These are phyloP conservation scores for Dione juno DNA, from an alignment of 2,888 invertebrate species.

Conservation along the genomic window DNA sequence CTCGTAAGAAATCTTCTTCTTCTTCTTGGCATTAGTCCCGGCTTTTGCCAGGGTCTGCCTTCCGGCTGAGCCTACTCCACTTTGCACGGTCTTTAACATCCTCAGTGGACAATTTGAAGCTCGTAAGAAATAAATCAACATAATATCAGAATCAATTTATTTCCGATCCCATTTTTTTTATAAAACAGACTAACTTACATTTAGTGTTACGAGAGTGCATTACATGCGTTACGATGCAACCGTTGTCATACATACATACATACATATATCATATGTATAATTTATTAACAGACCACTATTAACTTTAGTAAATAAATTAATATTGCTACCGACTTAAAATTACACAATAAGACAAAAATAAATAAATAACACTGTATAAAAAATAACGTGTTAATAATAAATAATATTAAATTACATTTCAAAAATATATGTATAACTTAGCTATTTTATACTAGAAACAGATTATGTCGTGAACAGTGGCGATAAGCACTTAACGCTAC, in stretches of 20 bases:
- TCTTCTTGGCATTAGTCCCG: too few relatives aligned
- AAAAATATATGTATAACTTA: neutral
- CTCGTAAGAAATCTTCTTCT: too few relatives aligned
- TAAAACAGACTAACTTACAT: conserved; percentile 69
- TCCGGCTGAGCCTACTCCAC: too few relatives aligned
- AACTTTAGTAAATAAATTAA: conserved; percentile 67
- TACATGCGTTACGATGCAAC: conserved; percentile 66
- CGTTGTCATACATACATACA: conserved; percentile 30
- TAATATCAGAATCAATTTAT: conserved; percentile 65
- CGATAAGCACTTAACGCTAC: neutral
- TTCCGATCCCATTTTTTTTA: conserved; percentile 66
- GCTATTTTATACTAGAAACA: conserved; percentile 2
- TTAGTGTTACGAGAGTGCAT: conserved; percentile 71
- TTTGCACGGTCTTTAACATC: too few relatives aligned
- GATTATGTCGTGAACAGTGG: conserved; percentile 7
- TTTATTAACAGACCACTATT: conserved; percentile 58
- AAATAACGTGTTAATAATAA: conserved; percentile 21
- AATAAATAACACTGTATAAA: conserved; percentile 9
- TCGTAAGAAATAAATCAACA: conserved; percentile 40
- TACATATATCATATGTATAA: conserved; percentile 49
- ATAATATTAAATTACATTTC: conserved; percentile 4
- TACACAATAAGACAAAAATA: conserved; percentile 45
- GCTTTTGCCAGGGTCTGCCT: too few relatives aligned
- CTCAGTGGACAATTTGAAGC: neutral
- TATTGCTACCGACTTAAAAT: conserved; percentile 59